These are phyloP conservation scores for Seira musarum DNA, from an alignment of 2,888 invertebrate genomes.

Conservation along the genomic window DNA sequence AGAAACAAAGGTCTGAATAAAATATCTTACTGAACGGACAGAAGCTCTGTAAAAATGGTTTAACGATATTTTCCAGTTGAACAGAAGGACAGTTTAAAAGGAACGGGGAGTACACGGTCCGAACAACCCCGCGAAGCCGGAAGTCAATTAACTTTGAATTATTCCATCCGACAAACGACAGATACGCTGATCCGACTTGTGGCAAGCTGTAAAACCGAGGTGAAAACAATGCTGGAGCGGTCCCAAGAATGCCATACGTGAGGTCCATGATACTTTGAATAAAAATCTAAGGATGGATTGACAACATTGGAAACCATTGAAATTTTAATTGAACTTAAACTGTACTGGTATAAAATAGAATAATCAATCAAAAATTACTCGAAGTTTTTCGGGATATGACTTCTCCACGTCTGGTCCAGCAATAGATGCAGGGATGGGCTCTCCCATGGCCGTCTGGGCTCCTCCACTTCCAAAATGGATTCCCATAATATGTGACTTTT, in stretches of 20 bases:
- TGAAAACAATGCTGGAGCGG: constrained; percentile 54
- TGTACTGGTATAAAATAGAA: too few relatives aligned
- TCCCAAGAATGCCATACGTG: constrained; percentile 65
- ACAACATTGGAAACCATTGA: too few relatives aligned
- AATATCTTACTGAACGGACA: constrained; percentile 66
- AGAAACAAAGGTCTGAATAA: too few relatives aligned
- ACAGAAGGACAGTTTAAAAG: constrained; percentile 61
- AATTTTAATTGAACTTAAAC: too few relatives aligned
- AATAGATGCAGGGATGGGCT: constrained; percentile 35
- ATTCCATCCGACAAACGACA: constrained; percentile 64
- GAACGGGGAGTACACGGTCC: constrained; percentile 63
- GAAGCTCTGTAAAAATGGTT: constrained; percentile 65
- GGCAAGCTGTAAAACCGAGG: constrained; percentile 65
- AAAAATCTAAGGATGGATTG: constrained; percentile 59
- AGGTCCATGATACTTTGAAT: constrained; percentile 56
- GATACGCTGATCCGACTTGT: constrained; percentile 64
- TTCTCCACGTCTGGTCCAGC: constrained; percentile 45
- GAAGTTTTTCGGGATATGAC: constrained; percentile 56
- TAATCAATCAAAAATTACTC: constrained; percentile 38
- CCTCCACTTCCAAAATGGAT: constrained; percentile 41
- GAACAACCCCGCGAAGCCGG: constrained; percentile 61
- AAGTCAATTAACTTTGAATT: constrained; percentile 63
- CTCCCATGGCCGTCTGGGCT: constrained; percentile 36
- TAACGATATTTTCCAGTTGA: constrained; percentile 48
- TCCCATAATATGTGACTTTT: constrained; percentile 62